These are phyloP conservation scores for Syngnathus acus DNA, from an alignment of 2,797 vertebrate genomes.

Conservation along the genomic window DNA sequence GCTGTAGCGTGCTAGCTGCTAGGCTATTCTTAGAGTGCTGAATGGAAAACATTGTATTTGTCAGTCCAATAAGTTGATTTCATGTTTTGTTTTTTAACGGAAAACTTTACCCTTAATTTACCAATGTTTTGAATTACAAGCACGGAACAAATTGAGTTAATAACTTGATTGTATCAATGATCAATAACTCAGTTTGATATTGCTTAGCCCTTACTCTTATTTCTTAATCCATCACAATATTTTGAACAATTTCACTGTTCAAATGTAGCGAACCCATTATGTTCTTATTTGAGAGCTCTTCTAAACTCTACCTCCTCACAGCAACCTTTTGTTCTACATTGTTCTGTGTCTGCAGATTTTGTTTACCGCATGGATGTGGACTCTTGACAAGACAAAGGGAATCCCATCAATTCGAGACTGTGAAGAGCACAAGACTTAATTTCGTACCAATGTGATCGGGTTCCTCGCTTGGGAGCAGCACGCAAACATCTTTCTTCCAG, in stretches of 20 bases:
- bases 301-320: too few species aligned
- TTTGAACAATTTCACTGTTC: too few species aligned
- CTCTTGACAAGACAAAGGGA: slow-evolving; percentile 19
- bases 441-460: slow-evolving; percentile 12
- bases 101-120: too few species aligned
- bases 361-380: slow-evolving; percentile 32
- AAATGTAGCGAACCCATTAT: too few species aligned
- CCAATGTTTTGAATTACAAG: too few species aligned
- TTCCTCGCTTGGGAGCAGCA: slow-evolving; percentile 9
- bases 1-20: slow-evolving; percentile 10
- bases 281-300: too few species aligned
- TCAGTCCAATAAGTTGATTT: background rate
- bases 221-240: too few species aligned
- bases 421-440: slow-evolving; percentile 32
- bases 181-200: background rate
- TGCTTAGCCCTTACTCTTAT: too few species aligned
- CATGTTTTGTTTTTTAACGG: too few species aligned
- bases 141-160: too few species aligned
- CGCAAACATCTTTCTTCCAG: slow-evolving; percentile 3
- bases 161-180: background rate
- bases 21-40: slow-evolving; percentile 38
- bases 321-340: too few species aligned
- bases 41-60: background rate
- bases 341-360: slow-evolving; percentile 41
- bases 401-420: slow-evolving; percentile 22